phyloP scores from a whole-genome alignment of 2,113 vertebrate genomes.

The Tympanuchus pallidicinctus region DNA sequence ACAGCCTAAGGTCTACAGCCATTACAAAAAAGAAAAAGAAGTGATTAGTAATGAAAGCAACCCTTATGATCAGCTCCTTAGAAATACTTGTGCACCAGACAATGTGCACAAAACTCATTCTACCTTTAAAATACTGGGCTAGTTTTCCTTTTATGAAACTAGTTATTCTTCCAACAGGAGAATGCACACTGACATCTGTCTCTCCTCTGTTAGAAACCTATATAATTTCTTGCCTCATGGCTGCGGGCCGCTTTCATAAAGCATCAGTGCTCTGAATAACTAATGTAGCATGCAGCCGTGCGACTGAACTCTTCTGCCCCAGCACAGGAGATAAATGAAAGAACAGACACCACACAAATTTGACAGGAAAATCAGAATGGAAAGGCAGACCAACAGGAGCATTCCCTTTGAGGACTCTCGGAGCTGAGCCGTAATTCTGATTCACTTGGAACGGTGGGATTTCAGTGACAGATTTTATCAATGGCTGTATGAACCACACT shows the following conservation, averaged over 20 bases:
- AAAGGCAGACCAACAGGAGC: background rate
- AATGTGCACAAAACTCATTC: background rate
- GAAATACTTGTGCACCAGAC: background rate
- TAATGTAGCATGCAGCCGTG: background rate
- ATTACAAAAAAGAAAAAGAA: background rate
- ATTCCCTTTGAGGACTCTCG: background rate
- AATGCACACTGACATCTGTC: conserved; percentile 47
- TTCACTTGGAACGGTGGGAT: background rate
- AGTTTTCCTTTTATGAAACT: background rate
- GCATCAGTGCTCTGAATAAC: conserved; percentile 47
- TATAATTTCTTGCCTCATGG: conserved; percentile 45
- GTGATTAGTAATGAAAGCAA: background rate
- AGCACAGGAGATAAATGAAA: background rate
- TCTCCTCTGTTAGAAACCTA: conserved; percentile 37
- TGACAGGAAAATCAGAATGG: background rate
- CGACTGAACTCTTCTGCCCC: background rate
- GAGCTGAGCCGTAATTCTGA: background rate
- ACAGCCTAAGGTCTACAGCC: background rate
- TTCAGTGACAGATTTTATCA: conserved; percentile 49
- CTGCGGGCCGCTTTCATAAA: conserved; percentile 43
- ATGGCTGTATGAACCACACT: conserved; percentile 5
- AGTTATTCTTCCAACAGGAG: background rate
- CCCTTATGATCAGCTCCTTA: background rate
- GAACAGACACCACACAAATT: background rate
- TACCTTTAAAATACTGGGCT: conserved; percentile 18